These are phyloP conservation scores for Coenobita brevimanus DNA, from an alignment of 1,140 invertebrate genomes.

Conservation along the genomic window DNA sequence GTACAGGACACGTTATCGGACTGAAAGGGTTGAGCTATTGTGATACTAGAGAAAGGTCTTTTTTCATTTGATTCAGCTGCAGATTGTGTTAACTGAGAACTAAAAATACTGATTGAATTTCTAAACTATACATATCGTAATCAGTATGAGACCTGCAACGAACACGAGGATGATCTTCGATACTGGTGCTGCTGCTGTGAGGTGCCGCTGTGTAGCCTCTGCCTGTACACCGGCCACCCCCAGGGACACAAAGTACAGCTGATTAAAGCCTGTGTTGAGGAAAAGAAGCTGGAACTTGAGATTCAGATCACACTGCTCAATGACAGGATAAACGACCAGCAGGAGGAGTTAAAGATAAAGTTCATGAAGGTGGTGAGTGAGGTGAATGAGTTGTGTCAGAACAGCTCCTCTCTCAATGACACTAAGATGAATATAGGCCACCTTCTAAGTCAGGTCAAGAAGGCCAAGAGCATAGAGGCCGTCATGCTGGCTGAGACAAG, in stretches of 20 bases:
- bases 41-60: background rate
- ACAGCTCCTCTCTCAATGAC: background rate
- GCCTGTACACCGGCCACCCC: conserved; percentile 39
- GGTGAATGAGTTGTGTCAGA: background rate
- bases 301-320: background rate
- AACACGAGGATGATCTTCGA: conserved; percentile 4
- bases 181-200: conserved; percentile 32
- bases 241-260: conserved; percentile 13
- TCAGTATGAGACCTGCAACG: background rate
- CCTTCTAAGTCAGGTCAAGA: background rate
- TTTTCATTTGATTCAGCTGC: background rate
- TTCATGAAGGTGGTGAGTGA: background rate
- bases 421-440: background rate
- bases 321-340: background rate
- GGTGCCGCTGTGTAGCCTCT: conserved; percentile 11
- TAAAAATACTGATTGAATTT: background rate
- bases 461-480: too few relatives aligned
- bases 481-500: too few relatives aligned
- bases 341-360: background rate
- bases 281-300: background rate
- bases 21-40: too few relatives aligned
- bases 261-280: conserved; percentile 3
- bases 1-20: too few relatives aligned
- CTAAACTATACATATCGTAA: too few relatives aligned
- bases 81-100: background rate